phyloP scores from a whole-genome alignment of 64 coral and sea anemone species.

The Montipora foliosa region DNA sequence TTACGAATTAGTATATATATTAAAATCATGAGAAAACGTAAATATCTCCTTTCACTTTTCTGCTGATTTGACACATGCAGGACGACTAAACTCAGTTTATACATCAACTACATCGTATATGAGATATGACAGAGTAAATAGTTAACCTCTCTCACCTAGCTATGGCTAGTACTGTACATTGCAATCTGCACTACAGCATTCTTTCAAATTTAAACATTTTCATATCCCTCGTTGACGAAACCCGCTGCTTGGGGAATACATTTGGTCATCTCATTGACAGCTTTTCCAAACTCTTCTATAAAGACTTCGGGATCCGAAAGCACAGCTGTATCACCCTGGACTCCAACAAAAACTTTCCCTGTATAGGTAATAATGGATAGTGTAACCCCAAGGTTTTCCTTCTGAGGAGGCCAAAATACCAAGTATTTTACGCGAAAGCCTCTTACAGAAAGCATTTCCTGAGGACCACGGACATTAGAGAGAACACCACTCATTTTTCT shows the following conservation, averaged over 20 bases:
- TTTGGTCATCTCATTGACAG: slow-evolving; percentile 63
- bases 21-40: no score
- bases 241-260: slow-evolving; percentile 10
- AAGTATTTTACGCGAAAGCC: slow-evolving; percentile 51
- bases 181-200: no score
- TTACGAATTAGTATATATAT: no score
- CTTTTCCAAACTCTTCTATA: slow-evolving; percentile 70
- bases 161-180: no score
- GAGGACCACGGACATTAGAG: slow-evolving; percentile 93
- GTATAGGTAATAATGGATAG: slow-evolving; percentile 82
- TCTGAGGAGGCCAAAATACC: slow-evolving; percentile 91
- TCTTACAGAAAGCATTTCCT: slow-evolving; percentile 38
- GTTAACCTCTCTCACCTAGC: no score
- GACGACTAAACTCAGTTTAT: no score
- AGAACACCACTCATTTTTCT: slow-evolving; percentile 81
- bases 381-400: slow-evolving; percentile 70
- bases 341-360: slow-evolving; percentile 79
- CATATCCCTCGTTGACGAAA: background rate
- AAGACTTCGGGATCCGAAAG: slow-evolving; percentile 77
- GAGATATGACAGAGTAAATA: no score
- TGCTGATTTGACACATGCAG: no score
- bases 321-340: slow-evolving; percentile 62
- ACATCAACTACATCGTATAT: no score
- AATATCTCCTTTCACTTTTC: no score
- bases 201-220: no score